Base-by-base conservation (phyloP, 2,113 vertebrate species). In the Nycticorax nycticorax region DNA sequence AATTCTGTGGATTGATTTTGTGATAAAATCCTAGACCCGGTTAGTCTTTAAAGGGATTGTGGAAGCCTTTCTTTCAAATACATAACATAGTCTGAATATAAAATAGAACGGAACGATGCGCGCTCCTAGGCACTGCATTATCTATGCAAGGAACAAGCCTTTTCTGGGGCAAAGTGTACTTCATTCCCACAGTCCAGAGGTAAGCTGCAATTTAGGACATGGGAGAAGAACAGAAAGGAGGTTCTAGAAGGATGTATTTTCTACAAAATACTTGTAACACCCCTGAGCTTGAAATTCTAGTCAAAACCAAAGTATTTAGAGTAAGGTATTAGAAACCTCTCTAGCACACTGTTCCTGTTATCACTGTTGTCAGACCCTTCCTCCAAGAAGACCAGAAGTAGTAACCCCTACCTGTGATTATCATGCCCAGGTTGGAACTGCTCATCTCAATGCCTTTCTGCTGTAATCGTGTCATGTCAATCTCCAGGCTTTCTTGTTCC, bases 401-500 rank as follows among this genome's bases (percentile, higher is more conserved):
- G 59, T 1, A 59, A 33, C 28, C 9, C 93, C 60, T 96, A 99
- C 99, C 99, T 60, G 98, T 99, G 96, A 99, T 98, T 79, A 98
- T 98, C 92, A 99, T 97, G 71, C 99, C 99, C 92, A 99, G 95
- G 96, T 97, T 99, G 11, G 99, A 99, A 57, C 97, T 98, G 90
- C 98, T 99, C 98, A 99, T 99, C 96, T 99, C 99, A 13, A 99
- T 98, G 91, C 98, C 98, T 4, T 97, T 99, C 97, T 99, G 99
- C 97, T 99, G 99, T 66, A 99, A 97, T 68, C 98, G 98, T 21
- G 98, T 97, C 83, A 96, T 71, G 92, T 99, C 99, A 87, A 99
- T 97, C 93, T 99, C 99, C 96, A 99, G 97, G 96, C 98, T 99
- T 97, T 99, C 99, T 6, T 99, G 99, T 26, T 99, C 99, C 8